Evolutionary conservation across 2,888 invertebrate species (phyloP).

Genomic region (Cephus pulcher): DNA sequence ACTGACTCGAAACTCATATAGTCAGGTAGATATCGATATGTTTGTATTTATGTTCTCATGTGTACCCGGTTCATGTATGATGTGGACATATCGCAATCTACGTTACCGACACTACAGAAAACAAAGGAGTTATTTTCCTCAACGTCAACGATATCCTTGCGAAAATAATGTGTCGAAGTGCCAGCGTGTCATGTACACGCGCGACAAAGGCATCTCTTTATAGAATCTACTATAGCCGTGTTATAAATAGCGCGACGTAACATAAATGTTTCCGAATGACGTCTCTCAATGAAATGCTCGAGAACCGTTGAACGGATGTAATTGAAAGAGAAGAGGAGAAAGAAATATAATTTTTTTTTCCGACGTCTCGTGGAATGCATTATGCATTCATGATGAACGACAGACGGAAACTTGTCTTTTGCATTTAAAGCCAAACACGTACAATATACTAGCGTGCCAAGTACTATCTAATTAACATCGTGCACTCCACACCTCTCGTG

Average conservation of each 20-base stretch:
- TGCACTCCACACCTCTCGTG: neutral
- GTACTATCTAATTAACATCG: slow-evolving; percentile 4
- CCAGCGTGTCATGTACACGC: neutral
- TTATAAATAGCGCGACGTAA: neutral
- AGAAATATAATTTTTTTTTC: neutral
- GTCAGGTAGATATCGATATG: too few species aligned
- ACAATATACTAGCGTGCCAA: neutral
- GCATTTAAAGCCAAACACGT: slow-evolving; percentile 2
- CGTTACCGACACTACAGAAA: neutral
- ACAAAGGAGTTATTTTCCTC: neutral
- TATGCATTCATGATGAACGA: neutral
- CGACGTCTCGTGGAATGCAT: neutral
- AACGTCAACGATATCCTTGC: neutral
- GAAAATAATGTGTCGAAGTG: neutral
- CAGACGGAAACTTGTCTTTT: neutral
- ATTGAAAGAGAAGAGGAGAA: neutral
- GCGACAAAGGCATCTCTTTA: neutral
- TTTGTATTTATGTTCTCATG: too few species aligned
- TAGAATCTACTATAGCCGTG: neutral
- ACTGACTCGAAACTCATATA: neutral
- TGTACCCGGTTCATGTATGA: neutral
- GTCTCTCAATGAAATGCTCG: neutral
- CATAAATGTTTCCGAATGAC: neutral
- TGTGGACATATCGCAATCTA: neutral
- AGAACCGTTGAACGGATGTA: neutral